Base-by-base conservation (phyloP, 2,888 invertebrate species). In the Rotaria magnacalcarata region DNA sequence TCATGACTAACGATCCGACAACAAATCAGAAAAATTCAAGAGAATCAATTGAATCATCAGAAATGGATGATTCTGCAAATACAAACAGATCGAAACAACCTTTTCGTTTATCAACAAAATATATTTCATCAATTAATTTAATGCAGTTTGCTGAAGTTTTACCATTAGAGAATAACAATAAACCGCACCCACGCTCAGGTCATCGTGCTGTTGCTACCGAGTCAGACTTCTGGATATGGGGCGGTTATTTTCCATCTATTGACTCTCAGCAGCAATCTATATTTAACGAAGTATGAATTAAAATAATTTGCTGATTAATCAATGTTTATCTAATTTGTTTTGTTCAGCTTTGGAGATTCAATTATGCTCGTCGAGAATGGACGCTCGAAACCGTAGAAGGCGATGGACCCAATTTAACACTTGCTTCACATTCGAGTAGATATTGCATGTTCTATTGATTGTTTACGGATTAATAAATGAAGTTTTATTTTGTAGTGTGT, bases 341-440 rank as follows among this genome's bases (percentile, higher is more conserved):
- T 60, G 41, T 52, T 1, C 34, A 86, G 86, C 67, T 87, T 24
- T 87, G 87, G 87, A 47, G 85, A 21, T 87, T 84, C 50, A 87
- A 87, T 74, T 85, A 84, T 85, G 50, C 84, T 10, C 85, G 80
- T 14, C 47, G 43, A 47, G 56, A 41, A 34, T 87, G 87, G 87
- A 56, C 50, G 34, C 56, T 74, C 14, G 47, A 84, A 14, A 43
- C 47, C 27, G 84, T 84, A n/a, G 67, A 74, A 47, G 87, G 87
- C 19, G 87, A 87, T 74, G 54, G 80, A 43, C 87, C 87, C 19
- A 24, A 34, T 14, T 52, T 85, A 84, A 56, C 47, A 34, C 84
- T 85, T 16, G 87, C 87, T 11, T 85, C 85, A 60, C 86, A 86
- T 86, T 86, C 84, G n/a, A 84, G 86, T 86, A 84, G 34, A 47